A percentile compares a stretch with the other conserved stretches of the same genome.
These are phyloP conservation scores for Spodoptera picta DNA, from an alignment of 2,888 invertebrate genomes.

Conservation along the genomic window DNA sequence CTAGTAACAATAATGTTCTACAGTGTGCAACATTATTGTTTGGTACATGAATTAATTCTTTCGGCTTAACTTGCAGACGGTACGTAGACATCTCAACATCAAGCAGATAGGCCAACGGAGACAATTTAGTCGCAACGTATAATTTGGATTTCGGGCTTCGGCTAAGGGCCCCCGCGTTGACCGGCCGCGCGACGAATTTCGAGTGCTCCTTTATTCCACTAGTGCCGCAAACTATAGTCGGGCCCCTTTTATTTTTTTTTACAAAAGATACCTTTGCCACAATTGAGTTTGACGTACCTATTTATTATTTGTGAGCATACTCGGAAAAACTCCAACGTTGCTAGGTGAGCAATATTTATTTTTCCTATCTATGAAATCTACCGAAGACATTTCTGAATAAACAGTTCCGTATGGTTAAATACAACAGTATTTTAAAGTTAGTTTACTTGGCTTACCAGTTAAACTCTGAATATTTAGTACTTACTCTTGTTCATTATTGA, in stretches of 20 bases:
- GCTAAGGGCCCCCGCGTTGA: conserved; percentile 68
- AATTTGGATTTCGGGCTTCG: conserved; percentile 74
- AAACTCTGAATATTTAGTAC: too few relatives aligned
- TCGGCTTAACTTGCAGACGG: conserved; percentile 51
- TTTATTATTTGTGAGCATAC: conserved; percentile 8
- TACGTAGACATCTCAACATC: conserved; percentile 75
- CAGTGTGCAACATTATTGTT: too few relatives aligned
- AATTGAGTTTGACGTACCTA: conserved; percentile 8
- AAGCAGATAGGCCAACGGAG: conserved; percentile 70
- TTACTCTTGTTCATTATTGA: too few relatives aligned
- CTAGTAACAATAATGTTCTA: too few relatives aligned
- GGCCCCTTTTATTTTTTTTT: conserved; percentile 30
- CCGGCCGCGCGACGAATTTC: conserved; percentile 73
- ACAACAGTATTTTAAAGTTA: not conserved
- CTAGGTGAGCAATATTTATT: not conserved
- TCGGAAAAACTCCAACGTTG: not conserved
- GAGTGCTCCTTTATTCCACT: conserved; percentile 58
- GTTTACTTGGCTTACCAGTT: too few relatives aligned
- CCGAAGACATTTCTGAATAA: too few relatives aligned
- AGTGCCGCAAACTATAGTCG: conserved; percentile 41
- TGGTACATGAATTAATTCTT: conserved; percentile 5
- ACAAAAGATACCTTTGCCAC: conserved; percentile 9
- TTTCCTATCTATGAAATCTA: not conserved
- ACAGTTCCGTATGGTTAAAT: not conserved
- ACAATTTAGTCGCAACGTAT: conserved; percentile 81